Conservation (phyloP, 2,888 invertebrate genomes). For the Sesia apiformis region DNA sequence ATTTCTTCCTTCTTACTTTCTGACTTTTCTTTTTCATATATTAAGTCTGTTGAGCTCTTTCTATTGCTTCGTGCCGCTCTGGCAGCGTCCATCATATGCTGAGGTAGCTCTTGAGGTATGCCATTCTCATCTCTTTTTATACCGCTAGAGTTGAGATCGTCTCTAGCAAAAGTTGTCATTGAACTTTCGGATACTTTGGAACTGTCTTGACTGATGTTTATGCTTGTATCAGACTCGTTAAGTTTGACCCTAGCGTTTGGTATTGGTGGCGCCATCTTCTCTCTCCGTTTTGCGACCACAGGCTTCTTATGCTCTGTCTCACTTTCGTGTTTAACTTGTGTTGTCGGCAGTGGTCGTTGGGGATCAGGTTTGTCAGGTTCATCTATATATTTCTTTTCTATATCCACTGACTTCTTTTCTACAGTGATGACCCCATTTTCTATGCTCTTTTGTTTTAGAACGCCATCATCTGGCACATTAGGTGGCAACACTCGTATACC, state of each 20-base stretch:
- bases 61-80: conserved; percentile 80
- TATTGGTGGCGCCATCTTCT: conserved; percentile 65
- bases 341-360: conserved; percentile 36
- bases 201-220: conserved; percentile 34
- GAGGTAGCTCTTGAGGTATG: conserved; percentile 81
- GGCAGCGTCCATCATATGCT: conserved; percentile 82
- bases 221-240: conserved; percentile 48
- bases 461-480: conserved; percentile 68
- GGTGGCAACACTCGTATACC: conserved; percentile 80
- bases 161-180: conserved; percentile 44
- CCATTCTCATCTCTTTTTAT: conserved; percentile 75
- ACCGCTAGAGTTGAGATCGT: conserved; percentile 72
- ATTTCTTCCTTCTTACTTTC: conserved; percentile 48
- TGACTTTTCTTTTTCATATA: conserved; percentile 40
- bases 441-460: conserved; percentile 55
- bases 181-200: conserved; percentile 48
- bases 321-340: conserved; percentile 69
- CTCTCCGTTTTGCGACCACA: conserved; percentile 68
- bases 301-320: conserved; percentile 63
- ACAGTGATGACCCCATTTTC: conserved; percentile 52
- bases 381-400: conserved; percentile 20
- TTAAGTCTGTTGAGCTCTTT: conserved; percentile 63
- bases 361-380: conserved; percentile 59
- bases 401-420: conserved; percentile 36
- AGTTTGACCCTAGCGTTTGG: conserved; percentile 59